phyloP scores from a whole-genome alignment of 2,888 invertebrate species.

The Chaitophorus viminalis region DNA sequence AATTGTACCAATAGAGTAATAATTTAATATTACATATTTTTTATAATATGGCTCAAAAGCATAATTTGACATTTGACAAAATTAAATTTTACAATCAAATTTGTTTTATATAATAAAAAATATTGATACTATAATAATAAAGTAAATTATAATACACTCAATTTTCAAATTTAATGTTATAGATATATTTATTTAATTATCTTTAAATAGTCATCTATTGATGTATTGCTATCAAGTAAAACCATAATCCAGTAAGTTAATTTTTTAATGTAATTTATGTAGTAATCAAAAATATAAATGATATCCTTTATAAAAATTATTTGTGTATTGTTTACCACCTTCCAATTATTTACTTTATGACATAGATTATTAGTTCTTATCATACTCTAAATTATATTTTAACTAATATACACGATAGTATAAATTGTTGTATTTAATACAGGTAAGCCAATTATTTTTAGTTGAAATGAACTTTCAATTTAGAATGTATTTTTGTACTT shows the following conservation, averaged over 20 bases:
- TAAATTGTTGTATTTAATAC: no score
- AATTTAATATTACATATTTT: constrained; percentile 9
- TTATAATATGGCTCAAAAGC: background rate
- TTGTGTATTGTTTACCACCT: constrained; percentile 12
- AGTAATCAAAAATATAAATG: constrained; percentile 55
- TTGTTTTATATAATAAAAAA: background rate
- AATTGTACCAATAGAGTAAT: constrained; percentile 37
- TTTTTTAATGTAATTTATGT: constrained; percentile 43
- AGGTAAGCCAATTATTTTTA: no score
- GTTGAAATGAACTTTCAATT: no score
- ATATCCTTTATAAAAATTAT: constrained; percentile 46
- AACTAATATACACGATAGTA: background rate
- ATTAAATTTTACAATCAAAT: constrained; percentile 31
- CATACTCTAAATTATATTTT: background rate
- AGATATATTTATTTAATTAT: constrained; percentile 31
- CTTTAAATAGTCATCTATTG: constrained; percentile 7
- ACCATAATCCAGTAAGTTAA: constrained; percentile 36
- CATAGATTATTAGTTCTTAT: background rate
- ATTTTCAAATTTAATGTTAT: background rate
- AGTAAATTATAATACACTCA: background rate
- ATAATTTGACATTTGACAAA: background rate
- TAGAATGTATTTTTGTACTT: no score
- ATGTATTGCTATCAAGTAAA: constrained; percentile 44
- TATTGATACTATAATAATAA: constrained; percentile 17
- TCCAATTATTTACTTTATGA: background rate